Evolutionary conservation across 1,140 invertebrate genomes (phyloP).

Genomic region (Rhizoglyphus robini): DNA sequence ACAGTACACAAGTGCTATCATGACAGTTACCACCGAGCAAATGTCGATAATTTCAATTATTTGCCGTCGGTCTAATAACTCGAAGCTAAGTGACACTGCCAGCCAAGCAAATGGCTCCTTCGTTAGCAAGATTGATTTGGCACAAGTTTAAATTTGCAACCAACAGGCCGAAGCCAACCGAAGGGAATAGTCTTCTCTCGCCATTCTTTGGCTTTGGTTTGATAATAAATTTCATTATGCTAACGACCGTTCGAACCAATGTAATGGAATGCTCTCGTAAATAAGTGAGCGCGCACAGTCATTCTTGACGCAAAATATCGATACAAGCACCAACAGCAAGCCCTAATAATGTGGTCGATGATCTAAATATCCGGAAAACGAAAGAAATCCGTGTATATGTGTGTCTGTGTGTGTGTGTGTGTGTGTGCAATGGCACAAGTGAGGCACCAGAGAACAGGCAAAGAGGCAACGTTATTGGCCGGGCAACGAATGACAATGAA

Average conservation of each 20-base stretch:
- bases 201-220: background rate
- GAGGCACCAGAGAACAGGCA: no score
- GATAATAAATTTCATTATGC: constrained; percentile 1
- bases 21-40: no score
- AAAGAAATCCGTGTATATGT: background rate
- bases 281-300: background rate
- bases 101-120: background rate
- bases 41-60: constrained; percentile 11
- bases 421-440: no score
- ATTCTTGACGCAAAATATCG: no score
- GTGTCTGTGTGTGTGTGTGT: no score
- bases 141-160: constrained; percentile 3
- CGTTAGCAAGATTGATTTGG: constrained; percentile 8
- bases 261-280: background rate
- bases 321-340: background rate
- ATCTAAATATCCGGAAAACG: constrained; percentile 8
- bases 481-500: no score
- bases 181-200: background rate
- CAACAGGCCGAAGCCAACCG: background rate
- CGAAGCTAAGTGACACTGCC: background rate
- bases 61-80: background rate
- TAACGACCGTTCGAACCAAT: background rate
- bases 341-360: constrained; percentile 12
- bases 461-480: no score
- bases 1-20: no score